Evolutionary conservation across 2,113 vertebrate genomes (phyloP).

Genomic region (Heteronetta atricapilla): DNA sequence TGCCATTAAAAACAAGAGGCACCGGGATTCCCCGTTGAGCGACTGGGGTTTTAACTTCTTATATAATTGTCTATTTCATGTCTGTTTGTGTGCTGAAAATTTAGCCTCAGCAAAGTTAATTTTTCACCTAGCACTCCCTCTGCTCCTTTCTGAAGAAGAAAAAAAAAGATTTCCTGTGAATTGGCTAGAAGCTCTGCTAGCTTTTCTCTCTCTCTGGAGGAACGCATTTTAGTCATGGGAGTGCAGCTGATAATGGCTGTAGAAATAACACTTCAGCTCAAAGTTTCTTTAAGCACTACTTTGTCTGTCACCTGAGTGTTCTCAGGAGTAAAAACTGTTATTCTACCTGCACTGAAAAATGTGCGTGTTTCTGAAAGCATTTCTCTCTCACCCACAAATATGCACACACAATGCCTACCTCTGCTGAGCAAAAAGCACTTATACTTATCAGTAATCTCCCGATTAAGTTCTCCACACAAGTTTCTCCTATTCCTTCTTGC

Average conservation of each 20-base stretch:
- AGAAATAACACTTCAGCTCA: conserved; percentile 64
- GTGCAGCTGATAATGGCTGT: conserved; percentile 58
- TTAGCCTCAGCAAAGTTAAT: conserved; percentile 12
- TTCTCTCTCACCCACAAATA: conserved; percentile 46
- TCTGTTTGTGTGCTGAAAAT: conserved; percentile 18
- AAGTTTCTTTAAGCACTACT: conserved; percentile 70
- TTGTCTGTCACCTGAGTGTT: conserved; percentile 57
- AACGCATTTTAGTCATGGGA: conserved; percentile 59
- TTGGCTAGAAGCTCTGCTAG: conserved; percentile 16
- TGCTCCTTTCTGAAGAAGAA: conserved; percentile 34
- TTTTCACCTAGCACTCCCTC: conserved; percentile 23
- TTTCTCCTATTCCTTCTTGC: background rate
- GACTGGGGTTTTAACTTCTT: background rate
- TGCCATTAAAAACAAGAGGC: background rate
- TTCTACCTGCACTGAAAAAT: conserved; percentile 58
- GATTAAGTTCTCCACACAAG: background rate
- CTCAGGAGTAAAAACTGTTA: conserved; percentile 58
- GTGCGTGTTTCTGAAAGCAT: conserved; percentile 47
- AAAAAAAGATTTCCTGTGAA: conserved; percentile 42
- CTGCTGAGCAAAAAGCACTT: background rate
- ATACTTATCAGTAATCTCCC: background rate
- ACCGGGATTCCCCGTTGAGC: background rate
- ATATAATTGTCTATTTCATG: background rate
- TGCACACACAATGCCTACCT: conserved; percentile 16
- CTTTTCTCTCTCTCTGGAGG: conserved; percentile 44